A percentile compares a stretch with the other conserved stretches of the same genome.
Evolutionary conservation across 2,797 vertebrate genomes (phyloP).

Genomic region (Parauchenoglanis punctatus): DNA sequence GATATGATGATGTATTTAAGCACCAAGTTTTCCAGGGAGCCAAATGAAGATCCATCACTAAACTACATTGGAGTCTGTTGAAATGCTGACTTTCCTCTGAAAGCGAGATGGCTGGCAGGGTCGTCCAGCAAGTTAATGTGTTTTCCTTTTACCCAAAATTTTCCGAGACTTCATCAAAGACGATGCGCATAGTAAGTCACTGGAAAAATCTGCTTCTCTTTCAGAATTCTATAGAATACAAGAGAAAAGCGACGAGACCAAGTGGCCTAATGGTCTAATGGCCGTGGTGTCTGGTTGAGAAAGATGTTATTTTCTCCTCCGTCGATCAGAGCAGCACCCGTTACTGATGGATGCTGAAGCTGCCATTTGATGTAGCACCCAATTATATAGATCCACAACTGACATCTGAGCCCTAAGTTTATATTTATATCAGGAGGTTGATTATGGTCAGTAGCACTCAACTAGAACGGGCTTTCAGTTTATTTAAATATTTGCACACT

Average conservation of each 20-base stretch:
- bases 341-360: background rate
- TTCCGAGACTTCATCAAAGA: background rate
- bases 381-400: background rate
- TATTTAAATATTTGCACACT: slow-evolving; percentile 21
- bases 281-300: background rate
- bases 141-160: background rate
- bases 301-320: background rate
- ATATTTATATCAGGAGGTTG: background rate
- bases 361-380: too few relatives aligned
- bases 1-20: background rate
- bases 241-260: background rate
- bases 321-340: background rate
- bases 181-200: background rate
- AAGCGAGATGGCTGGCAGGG: background rate
- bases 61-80: background rate
- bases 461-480: background rate
- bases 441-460: background rate
- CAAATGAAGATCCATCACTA: background rate
- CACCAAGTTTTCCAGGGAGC: background rate
- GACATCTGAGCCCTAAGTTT: too few relatives aligned
- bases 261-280: background rate
- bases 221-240: background rate
- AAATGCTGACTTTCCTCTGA: background rate
- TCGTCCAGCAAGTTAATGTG: background rate
- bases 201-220: background rate